Conservation (phyloP, 2,797 vertebrate genomes). For the Picus viridis region DNA sequence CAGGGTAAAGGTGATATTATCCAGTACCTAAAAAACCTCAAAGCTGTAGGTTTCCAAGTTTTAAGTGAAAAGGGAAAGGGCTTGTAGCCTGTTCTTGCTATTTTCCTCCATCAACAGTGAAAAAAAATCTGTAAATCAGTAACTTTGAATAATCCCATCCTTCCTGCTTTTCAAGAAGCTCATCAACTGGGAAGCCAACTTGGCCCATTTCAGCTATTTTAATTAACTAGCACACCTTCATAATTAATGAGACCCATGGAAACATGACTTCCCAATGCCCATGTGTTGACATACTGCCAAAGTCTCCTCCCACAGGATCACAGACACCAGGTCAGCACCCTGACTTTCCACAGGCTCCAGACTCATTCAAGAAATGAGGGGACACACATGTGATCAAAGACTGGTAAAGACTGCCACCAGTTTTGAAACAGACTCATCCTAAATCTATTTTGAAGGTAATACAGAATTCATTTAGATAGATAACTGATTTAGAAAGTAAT, state of each 20-base stretch:
- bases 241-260: background rate
- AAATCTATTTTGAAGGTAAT: background rate
- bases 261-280: background rate
- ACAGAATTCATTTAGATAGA: background rate
- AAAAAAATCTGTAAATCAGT: fast-evolving
- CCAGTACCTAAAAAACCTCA: background rate
- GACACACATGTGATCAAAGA: fast-evolving
- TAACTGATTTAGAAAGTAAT: background rate
- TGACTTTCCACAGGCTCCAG: background rate
- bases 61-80: background rate
- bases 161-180: background rate
- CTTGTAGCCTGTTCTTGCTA: background rate
- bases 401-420: background rate
- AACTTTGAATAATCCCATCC: background rate
- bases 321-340: background rate
- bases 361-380: fast-evolving
- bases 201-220: background rate
- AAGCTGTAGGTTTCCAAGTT: background rate
- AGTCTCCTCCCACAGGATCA: background rate
- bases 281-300: background rate
- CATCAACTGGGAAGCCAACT: background rate
- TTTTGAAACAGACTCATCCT: background rate
- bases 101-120: background rate
- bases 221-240: background rate
- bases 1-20: background rate